Evolutionary conservation across 2,113 vertebrate genomes (phyloP).

Genomic region (Xiphophorus couchianus): DNA sequence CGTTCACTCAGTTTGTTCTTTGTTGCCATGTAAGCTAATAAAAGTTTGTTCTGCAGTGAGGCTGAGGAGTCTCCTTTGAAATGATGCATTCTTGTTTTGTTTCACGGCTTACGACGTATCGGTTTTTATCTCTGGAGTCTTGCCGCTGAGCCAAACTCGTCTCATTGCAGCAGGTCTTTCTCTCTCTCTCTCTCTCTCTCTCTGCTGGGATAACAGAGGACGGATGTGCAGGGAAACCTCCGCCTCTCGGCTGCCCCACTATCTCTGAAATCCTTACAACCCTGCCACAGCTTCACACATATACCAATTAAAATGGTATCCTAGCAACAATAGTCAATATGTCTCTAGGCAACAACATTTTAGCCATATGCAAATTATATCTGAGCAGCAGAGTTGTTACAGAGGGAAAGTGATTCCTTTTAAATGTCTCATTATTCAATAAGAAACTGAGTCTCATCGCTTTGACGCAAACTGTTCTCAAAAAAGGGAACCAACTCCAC

Average conservation of each 20-base stretch:
- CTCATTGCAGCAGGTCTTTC: conserved; percentile 5
- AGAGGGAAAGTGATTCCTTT: conserved; percentile 8
- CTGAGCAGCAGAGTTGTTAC: conserved; percentile 13
- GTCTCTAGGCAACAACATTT: conserved; percentile 66
- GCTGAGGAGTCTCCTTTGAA: conserved; percentile 1
- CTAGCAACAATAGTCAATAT: conserved; percentile 67
- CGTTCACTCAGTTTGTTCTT: conserved; percentile 39
- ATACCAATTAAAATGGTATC: conserved; percentile 70
- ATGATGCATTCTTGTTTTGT: conserved; percentile 14
- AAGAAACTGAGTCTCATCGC: not conserved
- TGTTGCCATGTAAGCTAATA: conserved; percentile 40
- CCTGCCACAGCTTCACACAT: conserved; percentile 47
- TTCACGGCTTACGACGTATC: conserved; percentile 10
- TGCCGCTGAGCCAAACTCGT: conserved; percentile 6
- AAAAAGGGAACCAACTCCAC: not conserved
- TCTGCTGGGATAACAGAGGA: conserved; percentile 23
- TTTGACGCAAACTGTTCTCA: not conserved
- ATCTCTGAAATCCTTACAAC: conserved; percentile 37
- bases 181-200: not conserved
- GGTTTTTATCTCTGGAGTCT: conserved; percentile 7
- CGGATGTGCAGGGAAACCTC: conserved; percentile 32
- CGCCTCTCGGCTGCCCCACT: conserved; percentile 17
- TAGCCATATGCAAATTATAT: conserved; percentile 47
- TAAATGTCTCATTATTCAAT: conserved; percentile 9
- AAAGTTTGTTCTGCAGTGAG: conserved; percentile 22